Base-by-base conservation (phyloP, 2,888 invertebrate species). In the Leptarthrus brevirostris region DNA sequence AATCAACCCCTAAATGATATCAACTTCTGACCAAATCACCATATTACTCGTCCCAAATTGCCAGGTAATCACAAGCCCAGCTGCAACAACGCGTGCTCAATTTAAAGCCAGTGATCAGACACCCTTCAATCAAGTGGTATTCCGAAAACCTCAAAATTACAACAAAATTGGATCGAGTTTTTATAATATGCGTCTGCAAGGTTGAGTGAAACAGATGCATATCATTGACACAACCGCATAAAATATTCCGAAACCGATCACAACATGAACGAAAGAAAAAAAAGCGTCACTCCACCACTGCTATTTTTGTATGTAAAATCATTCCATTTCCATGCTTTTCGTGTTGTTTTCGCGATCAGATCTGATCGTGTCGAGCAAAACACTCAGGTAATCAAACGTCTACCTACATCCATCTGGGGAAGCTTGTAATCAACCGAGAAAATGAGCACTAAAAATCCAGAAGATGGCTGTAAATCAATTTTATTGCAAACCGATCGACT, bases 401-500 rank as follows among this genome's bases (percentile, higher is more conserved):
- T 64, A 22, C 64, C 64, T 34, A 44, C 18, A 64, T 64, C 22
- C 20, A 64, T 36, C 64, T 24, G 44, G 24, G 22, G n/a, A 44
- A 64, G 64, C 26, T 44, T 10, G 64, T 16, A 64, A 64, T 64
- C 64, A 34, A 3, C 16, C 10, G 6, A 69, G 52, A 52, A 69
- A 52, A 52, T n/a, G 30, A 36, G 18, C 47, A 34, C 34, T 24
- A 61, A 72, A 64, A 64, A 64, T 34, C 14, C 64, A 26, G 47
- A 64, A 44, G 64, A 64, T 64, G 49, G 26, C 6, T 53, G 64
- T 73, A 73, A 73, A 73, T 73, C 73, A 73, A 73, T 66, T 73
- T 73, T 69, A 73, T 73, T 73, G 64, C 54, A 52, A 54, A 40
- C 30, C 54, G 66, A 73, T 66, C 54, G 34, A 54, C 18, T 73